Evolutionary conservation across 2,113 vertebrate genomes (phyloP).

Genomic region (Cephalopterus ornatus): DNA sequence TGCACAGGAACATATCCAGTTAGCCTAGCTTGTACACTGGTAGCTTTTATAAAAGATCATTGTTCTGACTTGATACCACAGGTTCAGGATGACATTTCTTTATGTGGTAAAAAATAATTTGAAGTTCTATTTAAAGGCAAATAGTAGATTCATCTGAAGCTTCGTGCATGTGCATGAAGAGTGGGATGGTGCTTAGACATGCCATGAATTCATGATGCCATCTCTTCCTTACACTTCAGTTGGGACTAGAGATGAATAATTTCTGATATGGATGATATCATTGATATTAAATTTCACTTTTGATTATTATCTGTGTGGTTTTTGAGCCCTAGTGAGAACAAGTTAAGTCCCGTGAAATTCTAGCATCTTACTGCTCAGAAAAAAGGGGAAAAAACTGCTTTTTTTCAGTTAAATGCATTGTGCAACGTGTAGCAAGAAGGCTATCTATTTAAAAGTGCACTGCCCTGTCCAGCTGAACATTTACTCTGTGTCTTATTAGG

Average conservation of each 20-base stretch:
- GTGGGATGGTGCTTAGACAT: neutral
- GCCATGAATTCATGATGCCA: neutral
- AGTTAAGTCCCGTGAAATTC: neutral
- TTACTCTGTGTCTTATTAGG: neutral
- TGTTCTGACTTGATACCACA: neutral
- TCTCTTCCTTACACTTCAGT: neutral
- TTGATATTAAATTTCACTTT: neutral
- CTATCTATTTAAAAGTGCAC: neutral
- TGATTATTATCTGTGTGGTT: neutral
- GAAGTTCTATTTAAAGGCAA: neutral
- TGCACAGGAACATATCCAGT: neutral
- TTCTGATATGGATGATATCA: neutral
- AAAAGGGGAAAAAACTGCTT: neutral
- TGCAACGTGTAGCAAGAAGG: neutral
- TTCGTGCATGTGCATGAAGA: neutral
- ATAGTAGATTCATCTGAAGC: neutral
- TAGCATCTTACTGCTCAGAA: neutral
- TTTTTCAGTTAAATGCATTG: neutral
- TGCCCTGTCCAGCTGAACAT: neutral
- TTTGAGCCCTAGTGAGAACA: neutral
- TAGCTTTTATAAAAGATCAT: neutral
- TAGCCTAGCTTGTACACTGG: fast-evolving
- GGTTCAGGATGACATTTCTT: neutral
- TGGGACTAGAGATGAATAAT: neutral
- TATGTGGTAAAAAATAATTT: neutral